A percentile compares a stretch with the other conserved stretches of the same genome.
These are phyloP conservation scores for Callospermophilus lateralis DNA, from an alignment of 2,113 vertebrate genomes.

Conservation along the genomic window DNA sequence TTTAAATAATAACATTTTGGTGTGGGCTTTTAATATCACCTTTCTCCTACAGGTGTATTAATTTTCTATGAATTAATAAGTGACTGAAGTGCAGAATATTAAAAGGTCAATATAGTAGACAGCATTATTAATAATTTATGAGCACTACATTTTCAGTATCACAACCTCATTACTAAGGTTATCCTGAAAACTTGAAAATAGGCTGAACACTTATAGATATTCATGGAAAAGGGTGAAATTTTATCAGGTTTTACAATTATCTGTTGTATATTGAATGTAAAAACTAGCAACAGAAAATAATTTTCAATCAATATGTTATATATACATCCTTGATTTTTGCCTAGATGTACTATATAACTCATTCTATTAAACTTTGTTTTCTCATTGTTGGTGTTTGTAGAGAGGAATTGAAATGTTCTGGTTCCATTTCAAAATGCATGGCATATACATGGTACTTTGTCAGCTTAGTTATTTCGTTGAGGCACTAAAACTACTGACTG, in stretches of 20 bases:
- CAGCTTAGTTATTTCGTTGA: background rate
- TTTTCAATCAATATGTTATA: background rate
- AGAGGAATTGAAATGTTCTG: background rate
- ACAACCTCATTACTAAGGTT: background rate
- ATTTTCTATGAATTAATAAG: background rate
- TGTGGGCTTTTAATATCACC: constrained; percentile 33
- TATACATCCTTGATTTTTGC: background rate
- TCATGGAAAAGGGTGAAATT: background rate
- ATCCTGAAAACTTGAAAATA: background rate
- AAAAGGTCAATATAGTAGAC: constrained; percentile 44
- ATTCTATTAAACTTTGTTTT: background rate
- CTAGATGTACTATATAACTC: background rate
- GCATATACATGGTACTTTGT: background rate
- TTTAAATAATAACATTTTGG: constrained; percentile 7
- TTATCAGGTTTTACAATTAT: background rate
- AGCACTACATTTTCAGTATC: constrained; percentile 36
- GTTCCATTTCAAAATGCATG: background rate
- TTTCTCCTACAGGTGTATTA: background rate
- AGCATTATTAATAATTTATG: constrained; percentile 48
- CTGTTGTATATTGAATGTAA: background rate
- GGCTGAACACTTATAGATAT: background rate
- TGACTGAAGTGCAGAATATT: constrained; percentile 50
- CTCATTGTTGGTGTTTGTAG: background rate
- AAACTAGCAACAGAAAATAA: background rate
- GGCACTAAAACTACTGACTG: background rate